Base-by-base conservation (phyloP, 2,888 invertebrate species). In the Ectobius pallidus region DNA sequence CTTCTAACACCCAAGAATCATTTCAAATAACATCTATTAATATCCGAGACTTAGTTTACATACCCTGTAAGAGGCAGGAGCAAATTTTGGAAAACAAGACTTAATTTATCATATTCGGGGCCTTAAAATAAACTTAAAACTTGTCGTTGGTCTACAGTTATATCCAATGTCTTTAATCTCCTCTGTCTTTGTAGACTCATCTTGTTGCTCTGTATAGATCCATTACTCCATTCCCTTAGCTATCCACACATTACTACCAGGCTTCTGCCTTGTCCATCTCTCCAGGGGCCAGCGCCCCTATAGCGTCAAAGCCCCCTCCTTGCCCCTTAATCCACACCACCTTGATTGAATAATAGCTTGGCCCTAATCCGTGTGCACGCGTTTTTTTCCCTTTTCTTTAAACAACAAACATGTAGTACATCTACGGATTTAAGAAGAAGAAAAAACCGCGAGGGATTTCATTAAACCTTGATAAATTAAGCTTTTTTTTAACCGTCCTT, bases 301-400 rank as follows among this genome's bases (percentile, higher is more conserved):
- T n/a, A 27, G 30, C 32, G 6, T 30, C 58, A 58, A 30, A n/a
- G n/a, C n/a, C n/a, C n/a, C n/a, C n/a, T n/a, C 58, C 32, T n/a
- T 4, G 27, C 52, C 58, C 58, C 27, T 30, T 16, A 58, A 27
- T 58, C 58, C 58, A 14, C 58, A 27, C 58, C 22, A 30, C 30
- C 16, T 16, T 32, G 58, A 58, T 58, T 58, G 58, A 58, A 58
- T 58, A 58, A 58, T 58, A 32, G 58, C 58, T 58, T 58, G 27
- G 30, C 58, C 30, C n/a, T 58, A 58, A 30, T 30, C 58, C 27
- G 6, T 16, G 30, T 22, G n/a, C 30, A 7, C 30, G 14, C 32
- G 46, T n/a, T 46, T 46, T 46, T 46, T 1, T 27, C 34, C 34
- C 7, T 55, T 20, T 49, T 49, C 6, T 6, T 27, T 27, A 25